Evolutionary conservation across 2,888 invertebrate species (phyloP), one percentile per base, ranked within the genome.

Genomic region (Spodoptera picta): DNA sequence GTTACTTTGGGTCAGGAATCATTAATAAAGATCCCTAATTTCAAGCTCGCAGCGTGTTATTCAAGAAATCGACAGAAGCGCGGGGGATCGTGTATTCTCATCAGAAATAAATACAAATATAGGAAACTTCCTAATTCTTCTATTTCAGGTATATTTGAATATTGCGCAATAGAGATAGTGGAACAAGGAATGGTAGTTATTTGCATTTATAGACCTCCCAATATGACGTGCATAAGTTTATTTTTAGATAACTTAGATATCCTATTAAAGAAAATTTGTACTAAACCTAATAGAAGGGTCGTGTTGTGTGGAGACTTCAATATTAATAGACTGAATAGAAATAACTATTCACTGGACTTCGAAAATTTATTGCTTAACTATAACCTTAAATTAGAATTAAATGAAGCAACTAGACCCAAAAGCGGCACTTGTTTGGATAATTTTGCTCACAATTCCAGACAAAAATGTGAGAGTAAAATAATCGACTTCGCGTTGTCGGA

Each of bases 371-470:
- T 60, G 0, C 4, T 47, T 9, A 41, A n/a, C 11, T 53, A 43
- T 19, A 53, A 60, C n/a, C 14, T 53, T 2, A 53, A 41, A 44
- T 10, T 60, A 24, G 11, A 24, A 14, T 12, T 60, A 9, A 6
- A 14, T 1, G 11, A 53, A 46, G 42, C 47, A 4, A 60, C 60
- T 3, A 47, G 60, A 11, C 12, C 12, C 3, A 19, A 2, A 3
- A 60, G 60, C 11, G 5, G 23, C 4, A 60, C 53, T 5, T 60
- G 60, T 11, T 5, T 60, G 1, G 60, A 60, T 12, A 60, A 60
- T 12, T 48, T 60, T 44, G 48, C 48, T 31, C 31, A 31, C 6
- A 31, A 31, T 31, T 31, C 31, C 2, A 31, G 31, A 31, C 31
- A 31, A 31, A 31, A 31, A 31, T 31, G 31, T 31, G 31, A 4